Base-by-base conservation (phyloP, 2,113 vertebrate genomes). In the Tapirus terrestris region DNA sequence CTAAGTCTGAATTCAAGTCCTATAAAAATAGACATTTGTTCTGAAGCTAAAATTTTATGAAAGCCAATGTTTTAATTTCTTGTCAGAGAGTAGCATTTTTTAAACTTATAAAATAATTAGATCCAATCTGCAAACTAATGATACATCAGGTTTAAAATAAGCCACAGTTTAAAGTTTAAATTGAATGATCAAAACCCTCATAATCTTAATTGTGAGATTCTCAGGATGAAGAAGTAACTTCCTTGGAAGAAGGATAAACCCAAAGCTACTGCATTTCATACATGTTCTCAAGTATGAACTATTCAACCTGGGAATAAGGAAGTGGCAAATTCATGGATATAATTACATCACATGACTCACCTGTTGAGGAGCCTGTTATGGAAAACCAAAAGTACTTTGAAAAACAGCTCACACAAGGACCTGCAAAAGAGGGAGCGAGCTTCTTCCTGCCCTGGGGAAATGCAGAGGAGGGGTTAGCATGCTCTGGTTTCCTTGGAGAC, bases 81-180 rank as follows among this genome's bases (percentile, higher is more conserved):
- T 91, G 93, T 89, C 39, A 87, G 45, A 96, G 33, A 83, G 33
- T 43, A 80, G 45, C 58, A 45, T 83, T 93, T 85, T 86, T 90
- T 83, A 97, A 95, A 76, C 21, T 16, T 56, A 94, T 53, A 88
- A 84, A 77, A 96, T 93, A 88, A 87, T 67, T 88, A 97, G n/a
- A 83, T 88, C 72, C 81, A 92, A 60, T 93, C 18, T 70, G 43
- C 12, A 90, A 97, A 92, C 67, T 65, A 94, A 85, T 84, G n/a
- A 73, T 39, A 95, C 43, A 88, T 45, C 65, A 16, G 58, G 7
- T 75, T 92, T 77, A 87, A 92, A 88, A 94, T 60, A 88, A 97
- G 45, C 70, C 36, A 91, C 23, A 53, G 88, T 76, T 97, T 17
- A 5, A 76, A 93, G 83, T 94, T 97, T 93, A 96, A 96, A 93